A percentile compares a stretch with the other conserved stretches of the same genome.
Evolutionary conservation across 1,140 invertebrate genomes (phyloP).

Genomic region (Cataglyphis hispanica): DNA sequence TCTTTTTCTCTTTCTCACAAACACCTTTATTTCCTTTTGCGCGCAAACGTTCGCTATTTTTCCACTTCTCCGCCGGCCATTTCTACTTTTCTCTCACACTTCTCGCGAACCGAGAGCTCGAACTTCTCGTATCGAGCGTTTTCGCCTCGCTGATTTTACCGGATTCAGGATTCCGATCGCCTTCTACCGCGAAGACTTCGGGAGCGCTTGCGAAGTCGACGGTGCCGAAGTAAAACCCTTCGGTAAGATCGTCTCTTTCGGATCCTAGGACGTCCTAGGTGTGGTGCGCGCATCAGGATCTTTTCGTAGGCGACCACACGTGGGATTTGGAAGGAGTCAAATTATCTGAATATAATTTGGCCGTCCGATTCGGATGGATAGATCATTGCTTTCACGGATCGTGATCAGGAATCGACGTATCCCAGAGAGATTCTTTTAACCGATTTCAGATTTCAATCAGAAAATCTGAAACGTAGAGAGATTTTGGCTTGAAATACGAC

Average conservation of each 20-base stretch:
- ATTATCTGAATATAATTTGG: slow-evolving; percentile 58
- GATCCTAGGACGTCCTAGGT: background rate
- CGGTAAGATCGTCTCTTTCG: slow-evolving; percentile 24
- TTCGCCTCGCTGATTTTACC: slow-evolving; percentile 69
- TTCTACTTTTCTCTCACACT: slow-evolving; percentile 30
- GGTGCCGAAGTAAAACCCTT: slow-evolving; percentile 57
- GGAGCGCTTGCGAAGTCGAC: slow-evolving; percentile 61
- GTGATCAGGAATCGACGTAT: slow-evolving; percentile 13
- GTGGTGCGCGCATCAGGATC: background rate
- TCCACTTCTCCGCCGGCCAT: slow-evolving; percentile 9
- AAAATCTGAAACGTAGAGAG: slow-evolving; percentile 44
- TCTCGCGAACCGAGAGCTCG: slow-evolving; percentile 50
- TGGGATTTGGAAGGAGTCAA: slow-evolving; percentile 34
- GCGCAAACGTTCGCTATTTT: slow-evolving; percentile 44
- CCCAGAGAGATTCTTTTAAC: slow-evolving; percentile 29
- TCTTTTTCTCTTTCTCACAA: slow-evolving; percentile 10
- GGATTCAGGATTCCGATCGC: slow-evolving; percentile 72
- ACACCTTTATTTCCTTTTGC: slow-evolving; percentile 33
- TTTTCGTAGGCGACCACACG: slow-evolving; percentile 39
- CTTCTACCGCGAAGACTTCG: slow-evolving; percentile 61
- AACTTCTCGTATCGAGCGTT: slow-evolving; percentile 74
- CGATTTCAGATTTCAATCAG: slow-evolving; percentile 56
- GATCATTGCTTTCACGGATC: slow-evolving; percentile 3
- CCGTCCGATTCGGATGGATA: background rate
- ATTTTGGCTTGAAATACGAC: slow-evolving; percentile 5